Evolutionary conservation across 2,113 vertebrate species (phyloP).

Genomic region (Brienomyrus brachyistius): DNA sequence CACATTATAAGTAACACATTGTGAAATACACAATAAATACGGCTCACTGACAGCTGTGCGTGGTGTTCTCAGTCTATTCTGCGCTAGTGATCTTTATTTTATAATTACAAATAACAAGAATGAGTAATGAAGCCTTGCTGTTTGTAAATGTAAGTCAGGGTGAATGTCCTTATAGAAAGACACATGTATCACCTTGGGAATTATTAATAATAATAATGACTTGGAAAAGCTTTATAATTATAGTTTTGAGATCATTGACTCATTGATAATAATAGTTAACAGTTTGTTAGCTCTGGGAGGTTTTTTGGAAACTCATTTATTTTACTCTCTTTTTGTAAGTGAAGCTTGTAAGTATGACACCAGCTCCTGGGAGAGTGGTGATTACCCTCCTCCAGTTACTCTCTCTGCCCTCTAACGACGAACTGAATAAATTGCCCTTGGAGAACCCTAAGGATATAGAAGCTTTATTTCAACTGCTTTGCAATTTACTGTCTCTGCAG

Average conservation of each 20-base stretch:
- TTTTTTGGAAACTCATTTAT: not conserved
- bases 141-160: not conserved
- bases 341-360: not conserved
- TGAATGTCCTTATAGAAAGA: not conserved
- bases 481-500: not conserved
- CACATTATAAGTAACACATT: not conserved
- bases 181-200: not conserved
- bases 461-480: not conserved
- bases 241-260: not conserved
- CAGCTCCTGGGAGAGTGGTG: conserved; percentile 4
- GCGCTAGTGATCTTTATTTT: not conserved
- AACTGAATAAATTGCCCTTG: conserved; percentile 3
- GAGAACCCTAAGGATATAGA: conserved; percentile 2
- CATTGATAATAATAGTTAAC: not conserved
- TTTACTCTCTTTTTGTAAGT: not conserved
- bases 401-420: not conserved
- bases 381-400: conserved; percentile 10
- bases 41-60: not conserved
- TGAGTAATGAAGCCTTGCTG: not conserved
- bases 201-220: not conserved
- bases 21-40: not conserved
- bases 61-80: not conserved
- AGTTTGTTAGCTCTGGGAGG: not conserved
- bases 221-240: not conserved
- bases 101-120: not conserved